A percentile compares a stretch with the other conserved stretches of the same genome.
These are phyloP conservation scores for Turnix velox DNA, from an alignment of 2,113 vertebrate species.

Conservation along the genomic window DNA sequence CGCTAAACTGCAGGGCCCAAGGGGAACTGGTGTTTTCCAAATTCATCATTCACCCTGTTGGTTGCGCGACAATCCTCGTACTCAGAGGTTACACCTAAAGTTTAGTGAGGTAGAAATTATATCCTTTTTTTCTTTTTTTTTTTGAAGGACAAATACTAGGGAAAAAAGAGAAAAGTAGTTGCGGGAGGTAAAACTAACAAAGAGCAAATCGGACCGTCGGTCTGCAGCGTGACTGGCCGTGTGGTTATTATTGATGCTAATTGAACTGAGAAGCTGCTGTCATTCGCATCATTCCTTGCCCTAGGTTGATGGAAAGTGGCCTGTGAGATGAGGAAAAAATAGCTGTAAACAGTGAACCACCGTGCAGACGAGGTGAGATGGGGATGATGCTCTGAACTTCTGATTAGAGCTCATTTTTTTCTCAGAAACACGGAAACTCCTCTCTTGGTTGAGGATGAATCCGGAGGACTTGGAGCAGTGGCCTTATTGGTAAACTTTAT, in stretches of 20 bases:
- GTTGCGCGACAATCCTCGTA: background rate
- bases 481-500: background rate
- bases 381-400: background rate
- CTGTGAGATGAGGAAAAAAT: background rate
- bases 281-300: background rate
- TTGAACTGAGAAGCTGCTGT: background rate
- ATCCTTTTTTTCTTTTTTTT: too few species aligned
- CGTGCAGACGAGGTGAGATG: background rate
- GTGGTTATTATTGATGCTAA: background rate
- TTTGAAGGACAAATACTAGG: background rate
- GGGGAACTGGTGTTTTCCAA: background rate
- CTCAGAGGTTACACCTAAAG: background rate
- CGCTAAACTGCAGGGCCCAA: background rate
- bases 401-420: background rate
- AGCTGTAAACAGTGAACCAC: background rate
- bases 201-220: background rate
- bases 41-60: background rate
- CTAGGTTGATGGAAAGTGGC: background rate
- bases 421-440: background rate
- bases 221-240: background rate
- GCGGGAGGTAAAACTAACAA: background rate
- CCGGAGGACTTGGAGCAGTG: background rate
- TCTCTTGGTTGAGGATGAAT: background rate
- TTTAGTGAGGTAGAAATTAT: background rate
- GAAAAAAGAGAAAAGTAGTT: background rate